These are phyloP conservation scores for Imbricaverruca yamaguchii DNA, from an alignment of 2,888 invertebrate genomes.

Conservation along the genomic window DNA sequence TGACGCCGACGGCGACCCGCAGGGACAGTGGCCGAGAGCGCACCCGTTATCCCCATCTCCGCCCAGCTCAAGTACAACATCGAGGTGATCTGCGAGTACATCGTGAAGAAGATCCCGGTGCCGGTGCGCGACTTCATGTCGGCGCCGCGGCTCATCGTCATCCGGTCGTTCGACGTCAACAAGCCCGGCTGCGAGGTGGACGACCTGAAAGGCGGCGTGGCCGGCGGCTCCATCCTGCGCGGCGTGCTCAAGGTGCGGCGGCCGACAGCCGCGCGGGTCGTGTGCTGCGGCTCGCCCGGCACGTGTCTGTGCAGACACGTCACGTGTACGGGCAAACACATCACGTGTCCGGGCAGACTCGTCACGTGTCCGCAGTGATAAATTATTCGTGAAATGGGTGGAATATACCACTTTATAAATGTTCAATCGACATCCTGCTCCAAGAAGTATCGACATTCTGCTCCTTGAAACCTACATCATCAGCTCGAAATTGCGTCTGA, in stretches of 20 bases:
- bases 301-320: no score
- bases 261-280: neutral
- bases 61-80: conserved; percentile 99
- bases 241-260: conserved; percentile 71
- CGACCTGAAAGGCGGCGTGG: conserved; percentile 96
- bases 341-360: no score
- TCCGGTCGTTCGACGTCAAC: conserved; percentile 98
- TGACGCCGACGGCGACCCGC: conserved; percentile 29
- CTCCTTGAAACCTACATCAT: no score
- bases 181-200: conserved; percentile 99
- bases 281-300: no score
- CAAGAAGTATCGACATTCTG: no score
- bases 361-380: no score
- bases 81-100: conserved; percentile 97
- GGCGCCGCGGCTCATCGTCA: conserved; percentile 88
- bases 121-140: conserved; percentile 92
- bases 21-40: conserved; percentile 95
- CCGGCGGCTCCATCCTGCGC: conserved; percentile 93
- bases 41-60: conserved; percentile 97
- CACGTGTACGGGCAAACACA: no score
- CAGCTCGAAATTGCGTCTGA: no score
- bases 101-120: conserved; percentile 96
- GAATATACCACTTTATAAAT: no score
- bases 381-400: no score
- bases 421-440: no score